Percentiles rank a stretch among this genome's conserved stretches.
phyloP scores from a whole-genome alignment of 2,797 vertebrate genomes.

The Notamacropus eugenii region DNA sequence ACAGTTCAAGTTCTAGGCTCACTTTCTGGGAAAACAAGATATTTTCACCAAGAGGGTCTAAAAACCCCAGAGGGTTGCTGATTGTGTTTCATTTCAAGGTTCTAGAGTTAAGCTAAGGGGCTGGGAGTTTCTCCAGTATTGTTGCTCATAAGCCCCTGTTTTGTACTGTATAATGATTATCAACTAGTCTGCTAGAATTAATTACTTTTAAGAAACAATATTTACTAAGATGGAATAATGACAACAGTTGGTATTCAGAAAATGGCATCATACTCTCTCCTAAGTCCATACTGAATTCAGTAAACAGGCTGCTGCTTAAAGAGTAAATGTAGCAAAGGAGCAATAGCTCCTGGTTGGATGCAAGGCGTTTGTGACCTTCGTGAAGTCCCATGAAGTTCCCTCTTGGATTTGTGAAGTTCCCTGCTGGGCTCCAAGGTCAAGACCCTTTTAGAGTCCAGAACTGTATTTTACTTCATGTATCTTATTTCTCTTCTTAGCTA shows the following conservation, averaged over 20 bases:
- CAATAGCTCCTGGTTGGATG: background rate
- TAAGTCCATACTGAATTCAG: background rate
- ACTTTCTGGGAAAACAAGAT: background rate
- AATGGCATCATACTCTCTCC: background rate
- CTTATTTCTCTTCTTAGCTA: background rate
- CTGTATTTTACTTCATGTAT: background rate
- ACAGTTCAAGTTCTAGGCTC: background rate
- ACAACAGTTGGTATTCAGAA: background rate
- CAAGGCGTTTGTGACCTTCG: background rate
- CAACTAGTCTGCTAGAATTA: background rate
- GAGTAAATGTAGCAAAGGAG: background rate
- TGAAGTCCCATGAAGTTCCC: background rate
- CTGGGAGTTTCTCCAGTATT: background rate
- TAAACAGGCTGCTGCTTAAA: background rate
- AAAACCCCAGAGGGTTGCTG: background rate
- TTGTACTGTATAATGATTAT: background rate
- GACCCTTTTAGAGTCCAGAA: background rate
- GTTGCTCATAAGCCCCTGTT: background rate
- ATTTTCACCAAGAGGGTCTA: background rate
- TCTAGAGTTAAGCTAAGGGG: background rate
- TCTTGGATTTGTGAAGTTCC: background rate
- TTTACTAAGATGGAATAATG: background rate
- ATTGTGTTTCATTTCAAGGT: background rate
- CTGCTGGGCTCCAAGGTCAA: background rate
- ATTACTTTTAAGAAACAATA: background rate